phyloP scores from a whole-genome alignment of 2,113 vertebrate species.

The Cochlearius cochlearius region DNA sequence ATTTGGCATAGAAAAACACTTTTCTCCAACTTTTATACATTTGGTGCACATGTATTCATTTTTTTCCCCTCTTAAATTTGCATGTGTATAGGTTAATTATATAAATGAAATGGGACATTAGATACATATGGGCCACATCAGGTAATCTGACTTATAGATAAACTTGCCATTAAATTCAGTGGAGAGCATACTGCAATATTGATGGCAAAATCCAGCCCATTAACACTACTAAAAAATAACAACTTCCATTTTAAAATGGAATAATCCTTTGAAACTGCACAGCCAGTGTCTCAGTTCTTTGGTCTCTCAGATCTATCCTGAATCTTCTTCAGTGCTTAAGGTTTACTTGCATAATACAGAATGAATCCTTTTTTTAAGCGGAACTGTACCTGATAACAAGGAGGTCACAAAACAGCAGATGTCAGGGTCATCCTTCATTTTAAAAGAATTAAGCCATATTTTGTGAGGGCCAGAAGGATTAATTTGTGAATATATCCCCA shows the following conservation, averaged over 20 bases:
- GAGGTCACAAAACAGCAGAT: slow-evolving; percentile 69
- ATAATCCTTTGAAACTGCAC: slow-evolving; percentile 51
- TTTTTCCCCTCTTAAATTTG: slow-evolving; percentile 50
- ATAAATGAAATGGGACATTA: background rate
- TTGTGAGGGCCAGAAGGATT: slow-evolving; percentile 70
- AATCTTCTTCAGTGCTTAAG: slow-evolving; percentile 68
- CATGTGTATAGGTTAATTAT: slow-evolving; percentile 35
- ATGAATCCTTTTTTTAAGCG: slow-evolving; percentile 66
- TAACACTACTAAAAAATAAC: slow-evolving; percentile 26
- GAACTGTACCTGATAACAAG: slow-evolving; percentile 47
- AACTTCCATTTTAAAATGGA: slow-evolving; percentile 39
- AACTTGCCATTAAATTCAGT: background rate
- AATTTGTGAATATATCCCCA: slow-evolving; percentile 67
- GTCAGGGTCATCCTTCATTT: slow-evolving; percentile 78
- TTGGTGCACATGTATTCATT: background rate
- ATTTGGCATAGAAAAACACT: background rate
- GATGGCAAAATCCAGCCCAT: slow-evolving; percentile 6
- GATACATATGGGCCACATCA: background rate
- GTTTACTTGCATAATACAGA: slow-evolving; percentile 70
- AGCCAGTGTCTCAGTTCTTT: slow-evolving; percentile 50
- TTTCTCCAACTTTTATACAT: slow-evolving; percentile 9
- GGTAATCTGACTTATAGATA: background rate
- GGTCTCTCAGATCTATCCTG: slow-evolving; percentile 65
- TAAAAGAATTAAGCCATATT: slow-evolving; percentile 82
- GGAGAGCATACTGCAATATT: background rate